phyloP scores from a whole-genome alignment of 2,113 vertebrate genomes.

The Syngnathus floridae region DNA sequence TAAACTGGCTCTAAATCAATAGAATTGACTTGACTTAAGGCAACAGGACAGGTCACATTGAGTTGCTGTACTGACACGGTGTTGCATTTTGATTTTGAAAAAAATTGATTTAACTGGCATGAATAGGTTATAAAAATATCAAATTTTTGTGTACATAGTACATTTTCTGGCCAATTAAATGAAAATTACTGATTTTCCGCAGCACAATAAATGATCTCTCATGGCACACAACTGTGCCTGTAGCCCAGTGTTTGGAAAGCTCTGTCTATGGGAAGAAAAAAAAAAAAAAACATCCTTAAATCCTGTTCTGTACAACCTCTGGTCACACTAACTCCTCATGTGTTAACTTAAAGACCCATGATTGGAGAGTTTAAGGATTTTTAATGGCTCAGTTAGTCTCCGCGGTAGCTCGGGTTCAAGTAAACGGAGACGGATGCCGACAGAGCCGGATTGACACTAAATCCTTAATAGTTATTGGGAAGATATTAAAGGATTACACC shows the following conservation, averaged over 20 bases:
- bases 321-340: constrained; percentile 31
- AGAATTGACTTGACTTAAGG: neutral
- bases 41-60: neutral
- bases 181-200: neutral
- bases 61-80: neutral
- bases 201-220: neutral
- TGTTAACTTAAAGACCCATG: constrained; percentile 38
- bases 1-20: neutral
- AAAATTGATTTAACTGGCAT: neutral
- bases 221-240: neutral
- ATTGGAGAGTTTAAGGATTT: constrained; percentile 53
- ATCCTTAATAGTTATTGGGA: constrained; percentile 66
- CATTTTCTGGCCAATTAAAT: too few relatives aligned
- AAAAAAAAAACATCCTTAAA: neutral
- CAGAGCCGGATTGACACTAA: constrained; percentile 53
- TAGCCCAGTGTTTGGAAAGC: neutral
- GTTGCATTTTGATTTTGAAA: neutral
- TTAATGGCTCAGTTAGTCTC: constrained; percentile 48
- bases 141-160: neutral
- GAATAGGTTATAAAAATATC: neutral
- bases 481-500: constrained; percentile 64
- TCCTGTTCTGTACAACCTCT: constrained; percentile 9
- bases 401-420: constrained; percentile 28
- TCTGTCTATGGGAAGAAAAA: neutral
- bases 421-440: constrained; percentile 41